Percentiles rank a stretch among this genome's conserved stretches.
Evolutionary conservation across 2,888 invertebrate species (phyloP).

Genomic region (Idaea dimidiata): DNA sequence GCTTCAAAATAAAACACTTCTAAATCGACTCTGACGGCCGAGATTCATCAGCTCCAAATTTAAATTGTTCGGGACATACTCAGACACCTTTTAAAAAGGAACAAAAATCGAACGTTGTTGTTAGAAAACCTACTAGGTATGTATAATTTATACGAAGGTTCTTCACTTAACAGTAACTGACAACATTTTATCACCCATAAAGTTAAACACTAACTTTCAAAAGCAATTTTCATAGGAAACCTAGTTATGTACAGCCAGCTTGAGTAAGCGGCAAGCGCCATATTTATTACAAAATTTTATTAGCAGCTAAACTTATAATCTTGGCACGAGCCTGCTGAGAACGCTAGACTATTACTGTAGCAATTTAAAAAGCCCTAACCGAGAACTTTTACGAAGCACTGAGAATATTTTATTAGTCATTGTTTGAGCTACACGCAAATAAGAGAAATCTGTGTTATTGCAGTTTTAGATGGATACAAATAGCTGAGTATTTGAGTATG

Average conservation of each 20-base stretch:
- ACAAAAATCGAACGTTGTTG: no score
- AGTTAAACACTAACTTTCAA: background rate
- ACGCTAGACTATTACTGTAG: conserved; percentile 13
- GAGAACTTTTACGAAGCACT: conserved; percentile 8
- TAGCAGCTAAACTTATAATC: conserved; percentile 11
- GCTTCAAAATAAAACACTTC: no score
- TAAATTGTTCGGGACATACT: no score
- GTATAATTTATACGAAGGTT: no score
- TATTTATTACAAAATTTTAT: conserved; percentile 3
- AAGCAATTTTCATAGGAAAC: background rate
- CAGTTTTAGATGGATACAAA: background rate
- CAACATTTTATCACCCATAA: background rate
- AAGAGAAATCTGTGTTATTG: background rate
- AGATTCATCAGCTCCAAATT: no score
- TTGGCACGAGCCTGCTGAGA: conserved; percentile 16
- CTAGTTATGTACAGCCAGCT: background rate
- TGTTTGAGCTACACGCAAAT: conserved; percentile 18
- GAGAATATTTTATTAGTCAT: conserved; percentile 25
- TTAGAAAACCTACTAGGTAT: no score
- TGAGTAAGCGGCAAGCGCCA: background rate
- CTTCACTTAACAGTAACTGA: no score
- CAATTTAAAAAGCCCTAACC: conserved; percentile 19
- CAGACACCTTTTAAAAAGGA: no score
- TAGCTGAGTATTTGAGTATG: no score
- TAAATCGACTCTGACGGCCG: no score